These are phyloP conservation scores for Ciconia stormi DNA, from an alignment of 2,113 vertebrate species.

Conservation along the genomic window DNA sequence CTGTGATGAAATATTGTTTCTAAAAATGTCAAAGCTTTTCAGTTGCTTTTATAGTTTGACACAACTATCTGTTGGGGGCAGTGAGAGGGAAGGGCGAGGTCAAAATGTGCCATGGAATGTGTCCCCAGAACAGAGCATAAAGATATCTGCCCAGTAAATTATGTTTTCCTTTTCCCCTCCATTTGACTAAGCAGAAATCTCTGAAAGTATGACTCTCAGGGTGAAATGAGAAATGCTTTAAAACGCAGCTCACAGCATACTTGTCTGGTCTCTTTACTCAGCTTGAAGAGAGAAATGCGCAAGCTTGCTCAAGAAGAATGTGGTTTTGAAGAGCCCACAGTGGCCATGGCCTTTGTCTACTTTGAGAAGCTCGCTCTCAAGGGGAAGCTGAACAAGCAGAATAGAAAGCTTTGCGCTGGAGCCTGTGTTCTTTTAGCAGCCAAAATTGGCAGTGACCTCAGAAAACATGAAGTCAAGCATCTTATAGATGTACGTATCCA, in stretches of 20 bases:
- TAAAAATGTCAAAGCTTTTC: not conserved
- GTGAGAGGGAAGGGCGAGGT: not conserved
- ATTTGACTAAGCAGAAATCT: not conserved
- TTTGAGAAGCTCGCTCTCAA: constrained; percentile 98
- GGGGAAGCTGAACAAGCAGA: constrained; percentile 98
- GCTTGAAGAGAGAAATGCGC: constrained; percentile 95
- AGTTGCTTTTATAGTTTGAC: not conserved
- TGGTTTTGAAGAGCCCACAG: constrained; percentile 92
- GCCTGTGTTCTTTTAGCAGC: constrained; percentile 95
- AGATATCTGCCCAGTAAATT: not conserved
- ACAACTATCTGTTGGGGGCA: not conserved
- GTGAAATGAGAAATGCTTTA: not conserved
- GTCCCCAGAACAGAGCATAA: not conserved
- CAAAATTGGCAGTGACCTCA: constrained; percentile 96
- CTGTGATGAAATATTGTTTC: not conserved
- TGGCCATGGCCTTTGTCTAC: constrained; percentile 98
- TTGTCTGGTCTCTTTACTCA: constrained; percentile 58
- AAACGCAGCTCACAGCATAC: not conserved
- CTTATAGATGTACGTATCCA: constrained; percentile 90
- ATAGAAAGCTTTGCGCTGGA: constrained; percentile 95
- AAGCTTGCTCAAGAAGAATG: constrained; percentile 95
- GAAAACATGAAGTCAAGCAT: constrained; percentile 96
- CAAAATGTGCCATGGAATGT: not conserved
- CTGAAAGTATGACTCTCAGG: not conserved
- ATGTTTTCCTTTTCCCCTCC: not conserved